These are phyloP conservation scores for Strigops habroptila DNA, from an alignment of 2,113 vertebrate species.

Conservation along the genomic window DNA sequence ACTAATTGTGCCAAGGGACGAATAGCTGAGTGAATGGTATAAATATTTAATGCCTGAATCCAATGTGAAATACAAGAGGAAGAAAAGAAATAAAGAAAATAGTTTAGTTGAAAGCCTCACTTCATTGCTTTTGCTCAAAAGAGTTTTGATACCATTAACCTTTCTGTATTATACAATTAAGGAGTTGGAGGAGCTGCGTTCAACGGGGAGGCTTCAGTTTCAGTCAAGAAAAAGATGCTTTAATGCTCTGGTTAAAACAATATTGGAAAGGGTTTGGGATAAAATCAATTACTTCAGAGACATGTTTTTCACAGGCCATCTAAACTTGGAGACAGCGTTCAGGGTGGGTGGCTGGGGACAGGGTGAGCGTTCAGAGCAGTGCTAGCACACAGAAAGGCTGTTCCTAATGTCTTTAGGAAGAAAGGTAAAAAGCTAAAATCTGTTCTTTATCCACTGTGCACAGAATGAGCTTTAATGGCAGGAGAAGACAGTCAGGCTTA, in stretches of 20 bases:
- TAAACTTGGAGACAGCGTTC: fast-evolving
- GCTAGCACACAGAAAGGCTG: neutral
- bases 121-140: neutral
- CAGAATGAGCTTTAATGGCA: neutral
- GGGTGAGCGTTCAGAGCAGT: neutral
- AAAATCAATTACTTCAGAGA: neutral
- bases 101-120: neutral
- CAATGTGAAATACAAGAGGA: neutral
- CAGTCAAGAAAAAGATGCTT: neutral
- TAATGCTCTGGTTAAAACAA: neutral
- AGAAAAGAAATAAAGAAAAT: neutral
- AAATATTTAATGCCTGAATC: constrained; percentile 37
- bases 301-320: neutral
- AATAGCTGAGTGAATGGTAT: neutral
- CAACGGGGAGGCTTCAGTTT: neutral
- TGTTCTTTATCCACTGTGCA: neutral
- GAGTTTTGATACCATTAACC: constrained; percentile 4
- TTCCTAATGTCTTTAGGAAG: neutral
- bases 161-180: neutral
- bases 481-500: neutral
- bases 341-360: neutral
- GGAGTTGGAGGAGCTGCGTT: neutral
- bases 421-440: neutral
- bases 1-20: constrained; percentile 43
- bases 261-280: neutral